Conservation (phyloP, 2,888 invertebrate species). For the Thera obeliscata region DNA sequence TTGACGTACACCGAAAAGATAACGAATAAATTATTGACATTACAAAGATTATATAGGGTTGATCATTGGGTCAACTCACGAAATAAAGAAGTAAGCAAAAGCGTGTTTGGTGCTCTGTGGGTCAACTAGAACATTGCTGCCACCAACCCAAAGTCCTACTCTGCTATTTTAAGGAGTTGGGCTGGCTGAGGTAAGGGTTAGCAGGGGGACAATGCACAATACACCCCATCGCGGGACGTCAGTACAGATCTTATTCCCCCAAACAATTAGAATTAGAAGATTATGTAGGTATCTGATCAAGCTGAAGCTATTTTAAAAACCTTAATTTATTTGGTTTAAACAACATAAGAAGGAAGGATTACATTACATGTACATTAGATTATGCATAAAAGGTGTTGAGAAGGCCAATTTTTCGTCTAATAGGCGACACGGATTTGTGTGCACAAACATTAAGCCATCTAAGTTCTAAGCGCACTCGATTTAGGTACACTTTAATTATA, state of each 20-base stretch:
- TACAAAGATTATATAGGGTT: too few relatives aligned
- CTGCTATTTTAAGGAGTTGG: too few relatives aligned
- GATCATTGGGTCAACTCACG: too few relatives aligned
- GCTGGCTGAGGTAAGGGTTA: too few relatives aligned
- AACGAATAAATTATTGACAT: neutral
- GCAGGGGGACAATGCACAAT: too few relatives aligned
- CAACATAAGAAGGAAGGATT: conserved; percentile 3
- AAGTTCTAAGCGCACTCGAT: conserved; percentile 14
- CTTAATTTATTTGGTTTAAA: neutral
- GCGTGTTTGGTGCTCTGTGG: too few relatives aligned
- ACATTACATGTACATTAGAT: neutral
- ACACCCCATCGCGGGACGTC: too few relatives aligned
- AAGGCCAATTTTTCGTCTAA: conserved; percentile 9
- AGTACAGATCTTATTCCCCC: too few relatives aligned
- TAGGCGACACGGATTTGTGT: conserved; percentile 19
- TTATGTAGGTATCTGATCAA: neutral
- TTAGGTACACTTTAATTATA: conserved; percentile 10
- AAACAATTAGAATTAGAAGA: too few relatives aligned
- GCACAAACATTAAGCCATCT: conserved; percentile 23
- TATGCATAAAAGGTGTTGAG: conserved; percentile 5
- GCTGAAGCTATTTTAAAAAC: conserved; percentile 7
- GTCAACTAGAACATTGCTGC: too few relatives aligned
- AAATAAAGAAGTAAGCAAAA: too few relatives aligned
- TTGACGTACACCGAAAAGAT: conserved; percentile 4
- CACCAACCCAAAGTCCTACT: too few relatives aligned